Base-by-base conservation (phyloP, 2,888 invertebrate genomes). In the Allacma fusca region DNA sequence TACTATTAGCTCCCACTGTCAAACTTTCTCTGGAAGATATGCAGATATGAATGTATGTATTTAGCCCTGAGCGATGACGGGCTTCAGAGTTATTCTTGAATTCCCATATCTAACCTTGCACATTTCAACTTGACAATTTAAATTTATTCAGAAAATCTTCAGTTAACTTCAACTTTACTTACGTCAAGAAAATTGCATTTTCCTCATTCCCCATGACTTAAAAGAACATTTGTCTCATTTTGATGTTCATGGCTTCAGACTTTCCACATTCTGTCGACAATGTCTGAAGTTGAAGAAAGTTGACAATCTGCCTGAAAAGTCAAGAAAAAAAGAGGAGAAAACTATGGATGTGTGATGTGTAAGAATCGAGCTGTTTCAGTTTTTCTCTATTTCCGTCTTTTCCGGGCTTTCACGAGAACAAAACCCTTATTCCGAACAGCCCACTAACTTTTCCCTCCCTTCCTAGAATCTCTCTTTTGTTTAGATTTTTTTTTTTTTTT, bases 141-240 rank as follows among this genome's bases (percentile, higher is more conserved):
- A 50, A 50, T 50, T 50, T 50, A 50, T 50, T 50, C 50, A 50
- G 19, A 50, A 5, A 19, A 50, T 50, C 16, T 50, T 50, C n/a
- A 50, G 50, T 50, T 50, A 2, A n/a, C n/a, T 50, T 50, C n/a
- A 50, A 50, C 50, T 50, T 50, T 50, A 50, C 50, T 50, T 50
- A 1, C 50, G 9, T 2, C 19, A 50, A n/a, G 5, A 16, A 50
- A 50, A 5, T 50, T 50, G 50, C n/a, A 50, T 50, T 50, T 19
- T 5, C 50, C 50, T 19, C 5, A 5, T 50, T n/a, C 5, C 2
- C 1, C 4, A 50, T 50, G 16, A 50, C 50, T 50, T 50, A 50
- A 50, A 50, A 50, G 50, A 5, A 50, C 16, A 50, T 50, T 50
- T 50, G 50, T 50, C 50, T 50, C 50, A 13, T 13, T 50, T 13